Evolutionary conservation across 2,888 invertebrate species (phyloP).

Genomic region (Gari tellinella): DNA sequence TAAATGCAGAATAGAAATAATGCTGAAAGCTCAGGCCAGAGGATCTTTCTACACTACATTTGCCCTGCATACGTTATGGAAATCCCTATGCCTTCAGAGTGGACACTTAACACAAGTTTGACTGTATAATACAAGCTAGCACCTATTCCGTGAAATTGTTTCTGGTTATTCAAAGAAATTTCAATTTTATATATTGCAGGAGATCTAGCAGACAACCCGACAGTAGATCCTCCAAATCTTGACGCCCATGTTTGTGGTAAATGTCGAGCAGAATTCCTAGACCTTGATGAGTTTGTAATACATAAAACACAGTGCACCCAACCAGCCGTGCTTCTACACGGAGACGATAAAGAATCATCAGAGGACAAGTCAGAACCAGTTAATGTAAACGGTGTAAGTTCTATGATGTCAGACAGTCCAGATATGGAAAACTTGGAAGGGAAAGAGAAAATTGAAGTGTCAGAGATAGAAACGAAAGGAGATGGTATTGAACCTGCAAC

Average conservation of each 20-base stretch:
- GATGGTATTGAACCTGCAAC: slow-evolving; percentile 41
- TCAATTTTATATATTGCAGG: slow-evolving; percentile 27
- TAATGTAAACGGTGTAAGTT: slow-evolving; percentile 47
- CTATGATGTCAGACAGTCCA: slow-evolving; percentile 28
- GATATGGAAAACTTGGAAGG: slow-evolving; percentile 52
- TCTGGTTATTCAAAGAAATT: too few species aligned
- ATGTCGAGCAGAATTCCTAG: slow-evolving; percentile 82
- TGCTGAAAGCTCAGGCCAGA: too few species aligned
- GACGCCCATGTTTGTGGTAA: slow-evolving; percentile 83
- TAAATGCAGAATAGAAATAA: too few species aligned
- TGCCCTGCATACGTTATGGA: too few species aligned
- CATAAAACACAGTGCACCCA: slow-evolving; percentile 82
- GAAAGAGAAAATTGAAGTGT: slow-evolving; percentile 6
- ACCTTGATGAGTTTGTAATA: slow-evolving; percentile 77
- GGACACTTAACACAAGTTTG: too few species aligned
- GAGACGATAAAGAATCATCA: slow-evolving; percentile 37
- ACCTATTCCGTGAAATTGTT: too few species aligned
- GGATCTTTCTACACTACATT: too few species aligned
- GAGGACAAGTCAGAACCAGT: slow-evolving; percentile 46
- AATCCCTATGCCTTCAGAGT: too few species aligned
- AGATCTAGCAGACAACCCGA: slow-evolving; percentile 14
- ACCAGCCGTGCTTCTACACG: slow-evolving; percentile 66
- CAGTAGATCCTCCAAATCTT: slow-evolving; percentile 1
- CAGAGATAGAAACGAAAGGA: slow-evolving; percentile 23
- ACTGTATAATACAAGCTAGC: too few species aligned